Evolutionary conservation across 2,888 invertebrate species (phyloP).

Genomic region (Cephus pygmeus): DNA sequence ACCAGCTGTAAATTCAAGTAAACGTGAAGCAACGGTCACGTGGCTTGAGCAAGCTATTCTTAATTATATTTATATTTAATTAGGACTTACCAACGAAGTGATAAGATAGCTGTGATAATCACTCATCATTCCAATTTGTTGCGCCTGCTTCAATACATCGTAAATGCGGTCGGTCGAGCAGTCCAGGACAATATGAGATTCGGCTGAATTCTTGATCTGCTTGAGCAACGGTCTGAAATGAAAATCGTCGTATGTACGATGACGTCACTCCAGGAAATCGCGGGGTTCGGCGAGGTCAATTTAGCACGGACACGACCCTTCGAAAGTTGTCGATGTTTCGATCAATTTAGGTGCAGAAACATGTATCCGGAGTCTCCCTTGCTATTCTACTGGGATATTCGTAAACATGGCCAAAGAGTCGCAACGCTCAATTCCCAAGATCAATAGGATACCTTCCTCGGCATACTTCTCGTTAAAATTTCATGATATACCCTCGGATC

Average conservation of each 20-base stretch:
- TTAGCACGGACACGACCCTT: no score
- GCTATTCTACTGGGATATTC: no score
- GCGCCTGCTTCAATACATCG: constrained; percentile 90
- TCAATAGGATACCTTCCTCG: constrained; percentile 2
- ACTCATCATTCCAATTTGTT: constrained; percentile 97
- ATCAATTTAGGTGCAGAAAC: no score
- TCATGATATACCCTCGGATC: constrained; percentile 33
- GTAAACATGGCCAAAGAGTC: background rate
- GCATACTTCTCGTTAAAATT: constrained; percentile 46
- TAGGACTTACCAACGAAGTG: constrained; percentile 81
- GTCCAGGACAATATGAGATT: constrained; percentile 91
- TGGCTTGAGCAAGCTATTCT: constrained; percentile 1
- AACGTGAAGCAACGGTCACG: background rate
- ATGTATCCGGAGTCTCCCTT: no score
- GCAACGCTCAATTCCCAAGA: background rate
- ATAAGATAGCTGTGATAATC: constrained; percentile 95
- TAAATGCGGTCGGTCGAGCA: constrained; percentile 88
- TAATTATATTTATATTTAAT: constrained; percentile 37
- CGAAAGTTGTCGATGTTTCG: no score
- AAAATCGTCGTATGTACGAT: background rate
- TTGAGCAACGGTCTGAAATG: constrained; percentile 82
- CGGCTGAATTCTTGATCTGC: constrained; percentile 91
- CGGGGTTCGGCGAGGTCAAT: no score
- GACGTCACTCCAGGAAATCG: no score
- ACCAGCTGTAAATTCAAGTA: background rate